Conservation (phyloP, 2,888 invertebrate species). For the Stenchaetothrips biformis region DNA sequence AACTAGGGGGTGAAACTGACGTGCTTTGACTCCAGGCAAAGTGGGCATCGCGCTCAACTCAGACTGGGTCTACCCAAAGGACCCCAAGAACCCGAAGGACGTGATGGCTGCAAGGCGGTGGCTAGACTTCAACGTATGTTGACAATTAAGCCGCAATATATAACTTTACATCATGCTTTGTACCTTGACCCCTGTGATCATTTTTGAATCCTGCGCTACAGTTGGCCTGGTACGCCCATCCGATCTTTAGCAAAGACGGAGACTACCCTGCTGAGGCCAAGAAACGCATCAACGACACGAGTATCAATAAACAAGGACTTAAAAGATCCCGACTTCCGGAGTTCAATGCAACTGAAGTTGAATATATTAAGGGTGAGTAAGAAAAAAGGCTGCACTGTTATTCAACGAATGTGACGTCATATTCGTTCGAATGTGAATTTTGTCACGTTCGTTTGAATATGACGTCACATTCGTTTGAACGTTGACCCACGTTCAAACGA, state of each 20-base stretch:
- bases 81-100: slow-evolving; percentile 32
- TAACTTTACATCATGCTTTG: neutral
- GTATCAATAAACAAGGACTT: slow-evolving; percentile 40
- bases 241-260: slow-evolving; percentile 42
- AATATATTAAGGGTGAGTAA: slow-evolving; percentile 36
- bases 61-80: slow-evolving; percentile 34
- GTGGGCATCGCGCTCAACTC: slow-evolving; percentile 36
- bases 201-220: slow-evolving; percentile 34
- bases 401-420: too few relatives aligned
- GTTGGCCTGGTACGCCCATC: slow-evolving; percentile 45
- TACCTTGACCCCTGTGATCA: neutral
- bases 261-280: slow-evolving; percentile 44
- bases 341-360: slow-evolving; percentile 25
- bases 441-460: too few relatives aligned
- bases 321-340: slow-evolving; percentile 40
- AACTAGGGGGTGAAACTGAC: neutral
- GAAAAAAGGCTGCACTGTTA: too few relatives aligned
- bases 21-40: slow-evolving; percentile 35
- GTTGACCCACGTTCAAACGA: too few relatives aligned
- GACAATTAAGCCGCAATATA: neutral
- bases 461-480: too few relatives aligned
- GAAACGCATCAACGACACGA: slow-evolving; percentile 42
- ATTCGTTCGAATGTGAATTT: too few relatives aligned
- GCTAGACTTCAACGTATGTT: slow-evolving; percentile 36
- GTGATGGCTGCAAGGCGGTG: slow-evolving; percentile 35